Evolutionary conservation across 92 coral and sea anemone species (phyloP), one percentile per base, ranked within the genome.

Genomic region (Scolanthus callimorphus): DNA sequence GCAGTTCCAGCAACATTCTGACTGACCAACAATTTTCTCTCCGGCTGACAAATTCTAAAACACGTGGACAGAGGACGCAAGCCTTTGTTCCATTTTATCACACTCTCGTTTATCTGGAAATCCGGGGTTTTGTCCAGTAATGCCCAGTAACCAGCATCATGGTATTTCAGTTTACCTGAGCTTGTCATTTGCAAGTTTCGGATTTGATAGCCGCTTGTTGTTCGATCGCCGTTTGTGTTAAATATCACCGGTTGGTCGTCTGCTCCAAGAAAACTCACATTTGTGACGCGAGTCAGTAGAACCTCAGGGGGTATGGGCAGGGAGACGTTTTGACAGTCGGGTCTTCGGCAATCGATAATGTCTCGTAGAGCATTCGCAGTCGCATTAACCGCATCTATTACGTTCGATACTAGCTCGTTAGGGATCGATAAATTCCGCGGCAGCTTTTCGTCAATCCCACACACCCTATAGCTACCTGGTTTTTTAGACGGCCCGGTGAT

Each of bases 1-100:
- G 55, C 99, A 94, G 28, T 83, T 86, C 99, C 99, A 94, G 26
- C 99, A 94, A 30, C 99, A 94, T 59, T 80, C 90, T 27, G 96
- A 84, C 62, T 74, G 86, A 6, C 99, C 99, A 27, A 94, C 99
- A 13, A 84, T 72, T 51, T 63, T 49, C 48, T 88, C 90, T n/a
- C n/a, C 0, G 96, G 92, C 29, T 69, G 77, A 48, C 99, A 94
- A 47, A 57, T 84, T 4, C 86, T 82, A 52, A 85, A 84, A 54
- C 99, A 94, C 4, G 85, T 94, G 0, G 99, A 81, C 12, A 34
- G 71, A 0, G 99, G 99, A 19, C 54, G 58, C 39, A 11, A 55
- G 2, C 85, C 90, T 20, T 51, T 38, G 47, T 62, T 94, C 99
- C 99, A 94, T 19, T 70, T 71, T 31, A 94, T 79, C 43, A 73